Base-by-base conservation (phyloP, 2,113 vertebrate species). In the Microtus ochrogaster region DNA sequence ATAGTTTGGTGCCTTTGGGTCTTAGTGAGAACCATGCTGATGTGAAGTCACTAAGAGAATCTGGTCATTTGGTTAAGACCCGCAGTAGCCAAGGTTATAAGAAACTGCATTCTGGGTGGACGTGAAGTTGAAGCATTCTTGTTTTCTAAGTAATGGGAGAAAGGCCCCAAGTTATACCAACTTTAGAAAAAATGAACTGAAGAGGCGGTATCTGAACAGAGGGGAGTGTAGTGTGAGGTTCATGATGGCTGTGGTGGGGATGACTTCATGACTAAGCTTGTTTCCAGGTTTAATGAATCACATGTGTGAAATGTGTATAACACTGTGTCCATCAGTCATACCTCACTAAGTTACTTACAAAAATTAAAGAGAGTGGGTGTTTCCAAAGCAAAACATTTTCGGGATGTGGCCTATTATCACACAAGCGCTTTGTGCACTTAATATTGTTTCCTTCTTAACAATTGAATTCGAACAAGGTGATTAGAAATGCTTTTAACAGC, bases 71-170 rank as follows among this genome's bases (percentile, higher is more conserved):
- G 65, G 10, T 95, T 94, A 81, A 36, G 76, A 61, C 72, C 19
- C 41, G 30, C 66, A 93, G 68, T n/a, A 91, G 74, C 19, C 70
- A 22, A 85, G n/a, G 52, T 76, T 81, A 5, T 12, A 86, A 77
- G 81, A 90, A 90, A 55, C 10, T 97, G 92, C 52, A n/a, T 92
- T 92, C 19, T 95, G 87, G 39, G 39, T 92, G 44, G 79, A 47
- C 93, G 3, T 79, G 41, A 49, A 95, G 63, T 89, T 96, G 26
- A n/a, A 92, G 47, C 7, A 77, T 73, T 97, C 82, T 6, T 66
- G 13, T 74, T 95, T 87, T 55, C 36, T 90, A 78, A 79, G 44
- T 85, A 94, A 85, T 90, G 65, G 58, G 87, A 91, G 68, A 94
- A 87, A 81, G 70, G 74, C 24, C 2, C 36, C 61, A 33, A 91